Percentiles rank a stretch among this genome's conserved stretches.
Evolutionary conservation across 2,797 vertebrate genomes (phyloP).

Genomic region (Molothrus ater): DNA sequence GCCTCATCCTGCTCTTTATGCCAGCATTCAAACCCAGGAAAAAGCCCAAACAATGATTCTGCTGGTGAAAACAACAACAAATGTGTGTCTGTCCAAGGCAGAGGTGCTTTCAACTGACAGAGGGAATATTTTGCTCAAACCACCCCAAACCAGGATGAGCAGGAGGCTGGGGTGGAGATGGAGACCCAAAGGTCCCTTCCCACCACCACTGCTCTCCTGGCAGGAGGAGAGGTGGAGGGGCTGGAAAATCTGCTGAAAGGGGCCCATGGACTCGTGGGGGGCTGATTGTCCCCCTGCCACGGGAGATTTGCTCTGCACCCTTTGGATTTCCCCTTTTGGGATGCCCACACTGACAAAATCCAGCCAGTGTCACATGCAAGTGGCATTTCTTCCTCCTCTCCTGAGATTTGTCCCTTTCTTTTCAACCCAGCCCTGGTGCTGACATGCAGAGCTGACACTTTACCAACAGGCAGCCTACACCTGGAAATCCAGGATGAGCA

Average conservation of each 20-base stretch:
- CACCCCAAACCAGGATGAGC: not conserved
- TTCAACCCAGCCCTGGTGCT: not conserved
- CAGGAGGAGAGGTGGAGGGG: not conserved
- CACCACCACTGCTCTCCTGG: not conserved
- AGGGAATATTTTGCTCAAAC: not conserved
- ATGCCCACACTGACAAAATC: not conserved
- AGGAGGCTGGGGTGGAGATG: not conserved
- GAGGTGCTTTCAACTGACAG: not conserved
- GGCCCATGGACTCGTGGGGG: accelerated
- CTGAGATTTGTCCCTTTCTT: not conserved
- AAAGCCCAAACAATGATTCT: not conserved
- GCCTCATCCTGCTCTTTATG: not conserved
- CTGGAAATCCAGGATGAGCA: not conserved
- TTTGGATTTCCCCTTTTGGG: not conserved
- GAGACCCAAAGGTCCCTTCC: not conserved
- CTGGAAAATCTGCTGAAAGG: not conserved
- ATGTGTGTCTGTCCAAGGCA: not conserved
- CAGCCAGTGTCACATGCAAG: not conserved
- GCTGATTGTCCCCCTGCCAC: not conserved
- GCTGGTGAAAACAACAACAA: not conserved
- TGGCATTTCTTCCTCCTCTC: not conserved
- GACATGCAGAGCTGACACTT: not conserved
- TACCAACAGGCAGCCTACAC: too few relatives aligned
- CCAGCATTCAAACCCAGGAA: not conserved
- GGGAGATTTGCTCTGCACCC: not conserved